These are phyloP conservation scores for Desoria tigrina DNA, from an alignment of 2,888 invertebrate species.

Conservation along the genomic window DNA sequence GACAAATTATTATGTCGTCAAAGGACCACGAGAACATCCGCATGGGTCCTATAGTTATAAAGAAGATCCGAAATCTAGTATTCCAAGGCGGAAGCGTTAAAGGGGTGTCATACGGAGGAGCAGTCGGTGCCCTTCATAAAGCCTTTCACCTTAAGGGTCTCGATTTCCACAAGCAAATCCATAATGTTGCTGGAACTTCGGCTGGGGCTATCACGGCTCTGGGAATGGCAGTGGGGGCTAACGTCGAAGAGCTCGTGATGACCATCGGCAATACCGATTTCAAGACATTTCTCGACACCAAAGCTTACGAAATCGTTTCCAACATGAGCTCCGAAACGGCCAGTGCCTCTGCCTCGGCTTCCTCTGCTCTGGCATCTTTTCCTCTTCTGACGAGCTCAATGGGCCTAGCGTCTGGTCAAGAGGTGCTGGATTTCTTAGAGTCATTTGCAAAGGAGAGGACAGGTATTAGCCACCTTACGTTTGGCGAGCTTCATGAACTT, in stretches of 20 bases:
- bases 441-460: constrained; percentile 10
- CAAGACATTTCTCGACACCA: constrained; percentile 18
- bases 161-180: constrained; percentile 8
- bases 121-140: constrained; percentile 16
- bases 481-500: constrained; percentile 10
- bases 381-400: constrained; percentile 10
- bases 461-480: constrained; percentile 17
- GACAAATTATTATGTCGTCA: too few relatives aligned
- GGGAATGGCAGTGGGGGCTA: constrained; percentile 9
- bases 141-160: constrained; percentile 12
- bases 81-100: constrained; percentile 29
- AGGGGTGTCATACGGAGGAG: constrained; percentile 24
- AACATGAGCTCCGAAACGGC: constrained; percentile 7
- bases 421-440: constrained; percentile 21
- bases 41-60: too few relatives aligned
- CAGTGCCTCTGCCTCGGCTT: background rate
- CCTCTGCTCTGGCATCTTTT: constrained; percentile 10
- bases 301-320: constrained; percentile 15
- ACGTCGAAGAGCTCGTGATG: constrained; percentile 13
- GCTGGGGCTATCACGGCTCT: constrained; percentile 28
- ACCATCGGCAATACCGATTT: constrained; percentile 16
- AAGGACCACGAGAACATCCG: too few relatives aligned
- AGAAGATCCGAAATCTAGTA: constrained; percentile 11
- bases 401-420: constrained; percentile 17
- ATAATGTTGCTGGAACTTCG: constrained; percentile 23